Evolutionary conservation across 2,113 vertebrate genomes (phyloP), one percentile per base, ranked within the genome.

Genomic region (Mohoua ochrocephala): DNA sequence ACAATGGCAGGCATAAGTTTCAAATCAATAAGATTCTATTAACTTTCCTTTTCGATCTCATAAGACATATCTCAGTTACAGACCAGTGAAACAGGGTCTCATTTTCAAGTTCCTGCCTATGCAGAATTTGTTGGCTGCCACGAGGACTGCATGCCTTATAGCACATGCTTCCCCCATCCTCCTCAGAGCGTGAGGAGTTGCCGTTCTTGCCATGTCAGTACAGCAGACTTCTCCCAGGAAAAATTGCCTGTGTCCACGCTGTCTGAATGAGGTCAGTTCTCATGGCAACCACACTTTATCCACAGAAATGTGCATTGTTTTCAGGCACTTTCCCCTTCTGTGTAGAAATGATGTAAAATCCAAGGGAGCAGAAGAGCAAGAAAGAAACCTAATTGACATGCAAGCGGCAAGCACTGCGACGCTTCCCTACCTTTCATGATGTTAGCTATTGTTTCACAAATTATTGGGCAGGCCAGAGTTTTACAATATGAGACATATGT

Each of bases 251-350:
- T 65, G 63, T 77, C 75, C 64, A 35, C 0, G 2, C 64, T 76
- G 47, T 47, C 80, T 67, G 87, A 83, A 44, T 52, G 64, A 93
- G 73, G 53, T 63, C 82, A 60, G 83, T 92, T 90, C 92, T 96
- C 94, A 89, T 76, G 77, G 89, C 89, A 97, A 94, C 92, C 57
- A 56, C 57, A 21, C 23, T 87, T 84, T 19, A 37, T 9, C 87
- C 8, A 2, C 69, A 82, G 65, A 85, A 92, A 90, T 75, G 84
- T 39, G 18, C 33, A 69, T 87, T 81, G 61, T 89, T 92, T 92
- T 31, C 45, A 49, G 52, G 44, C 53, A 15, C 22, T 84, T 90
- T 69, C 31, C 53, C 52, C 14, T 80, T 84, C 67, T 68, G 19
- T 64, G 27, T 18, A 78, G 87, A 83, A 84, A 77, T 78, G 85